Percentiles rank a stretch among this genome's conserved stretches.
Evolutionary conservation across 2,888 invertebrate species (phyloP).

Genomic region (Andrena camellia): DNA sequence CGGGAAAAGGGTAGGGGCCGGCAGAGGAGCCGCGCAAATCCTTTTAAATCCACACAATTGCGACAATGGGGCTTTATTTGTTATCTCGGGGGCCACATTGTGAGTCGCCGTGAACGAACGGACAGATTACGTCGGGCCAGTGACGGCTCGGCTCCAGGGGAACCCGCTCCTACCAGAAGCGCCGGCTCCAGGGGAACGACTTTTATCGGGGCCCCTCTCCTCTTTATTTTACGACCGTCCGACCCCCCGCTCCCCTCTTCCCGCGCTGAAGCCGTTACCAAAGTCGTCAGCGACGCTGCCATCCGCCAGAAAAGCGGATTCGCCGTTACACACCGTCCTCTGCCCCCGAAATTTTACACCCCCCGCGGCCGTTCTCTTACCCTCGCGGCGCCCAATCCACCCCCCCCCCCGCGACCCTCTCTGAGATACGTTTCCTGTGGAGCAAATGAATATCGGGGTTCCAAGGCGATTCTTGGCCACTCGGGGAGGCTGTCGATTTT

Average conservation of each 20-base stretch:
- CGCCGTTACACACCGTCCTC: constrained; percentile 61
- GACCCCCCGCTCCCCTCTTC: constrained; percentile 13
- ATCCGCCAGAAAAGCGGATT: constrained; percentile 74
- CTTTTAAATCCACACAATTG: constrained; percentile 86
- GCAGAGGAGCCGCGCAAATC: constrained; percentile 82
- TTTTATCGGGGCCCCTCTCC: constrained; percentile 76
- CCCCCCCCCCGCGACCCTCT: neutral
- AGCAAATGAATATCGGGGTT: constrained; percentile 55
- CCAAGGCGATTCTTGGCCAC: neutral
- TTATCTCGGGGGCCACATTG: constrained; percentile 86
- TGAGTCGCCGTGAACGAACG: constrained; percentile 85
- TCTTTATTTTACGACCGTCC: constrained; percentile 67
- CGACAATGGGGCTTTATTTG: constrained; percentile 86
- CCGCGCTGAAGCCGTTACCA: constrained; percentile 44
- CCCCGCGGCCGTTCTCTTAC: neutral
- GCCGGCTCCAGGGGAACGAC: constrained; percentile 77
- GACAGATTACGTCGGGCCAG: constrained; percentile 85
- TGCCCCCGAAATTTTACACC: constrained; percentile 51
- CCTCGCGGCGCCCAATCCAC: neutral
- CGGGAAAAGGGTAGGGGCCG: constrained; percentile 50
- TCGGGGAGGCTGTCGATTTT: neutral
- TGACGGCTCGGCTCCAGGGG: constrained; percentile 83
- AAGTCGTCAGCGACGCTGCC: constrained; percentile 64
- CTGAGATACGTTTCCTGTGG: neutral
- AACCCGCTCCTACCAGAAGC: constrained; percentile 72